Conservation (phyloP, 2,797 vertebrate genomes). For the Enteromius radiatus region DNA sequence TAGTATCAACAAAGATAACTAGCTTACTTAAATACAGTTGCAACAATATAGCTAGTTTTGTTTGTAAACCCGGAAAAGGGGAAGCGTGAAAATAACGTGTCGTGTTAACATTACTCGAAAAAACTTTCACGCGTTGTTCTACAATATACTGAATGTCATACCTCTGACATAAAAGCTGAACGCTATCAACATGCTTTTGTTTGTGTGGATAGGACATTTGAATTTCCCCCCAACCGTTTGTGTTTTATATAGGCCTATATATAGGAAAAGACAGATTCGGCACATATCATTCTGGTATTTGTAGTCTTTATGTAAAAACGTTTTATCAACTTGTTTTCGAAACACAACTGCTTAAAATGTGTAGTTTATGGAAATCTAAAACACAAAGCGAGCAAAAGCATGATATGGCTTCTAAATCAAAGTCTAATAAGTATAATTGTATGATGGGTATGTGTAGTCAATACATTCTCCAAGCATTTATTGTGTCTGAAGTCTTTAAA, state of each 20-base stretch:
- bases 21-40: neutral
- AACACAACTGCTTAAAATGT: neutral
- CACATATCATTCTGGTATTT: neutral
- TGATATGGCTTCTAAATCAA: neutral
- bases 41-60: neutral
- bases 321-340: neutral
- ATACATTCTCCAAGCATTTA: neutral
- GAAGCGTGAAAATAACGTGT: neutral
- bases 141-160: neutral
- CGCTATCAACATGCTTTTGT: neutral
- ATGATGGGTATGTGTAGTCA: neutral
- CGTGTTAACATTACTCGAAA: neutral
- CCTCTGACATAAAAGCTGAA: neutral
- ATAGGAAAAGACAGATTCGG: neutral
- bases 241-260: neutral
- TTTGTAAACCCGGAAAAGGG: neutral
- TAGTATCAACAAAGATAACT: neutral
- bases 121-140: neutral
- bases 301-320: neutral
- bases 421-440: neutral
- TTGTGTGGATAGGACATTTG: neutral
- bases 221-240: neutral
- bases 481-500: neutral
- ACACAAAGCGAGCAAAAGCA: neutral
- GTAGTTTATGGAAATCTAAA: neutral